Conservation (phyloP, 2,888 invertebrate genomes). For the Metacarcinus magister region DNA sequence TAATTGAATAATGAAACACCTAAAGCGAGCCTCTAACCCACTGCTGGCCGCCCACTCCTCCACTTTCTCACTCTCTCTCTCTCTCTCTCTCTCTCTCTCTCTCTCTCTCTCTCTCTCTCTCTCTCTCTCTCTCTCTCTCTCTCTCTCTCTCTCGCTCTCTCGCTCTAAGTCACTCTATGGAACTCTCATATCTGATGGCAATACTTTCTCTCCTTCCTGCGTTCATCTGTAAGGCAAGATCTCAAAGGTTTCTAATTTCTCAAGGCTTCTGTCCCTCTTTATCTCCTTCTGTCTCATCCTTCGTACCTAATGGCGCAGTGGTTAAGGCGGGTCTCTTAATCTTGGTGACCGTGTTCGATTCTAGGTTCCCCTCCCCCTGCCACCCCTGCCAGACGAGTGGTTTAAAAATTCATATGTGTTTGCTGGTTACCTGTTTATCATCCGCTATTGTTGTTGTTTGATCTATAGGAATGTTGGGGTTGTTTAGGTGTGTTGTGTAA, state of each 20-base stretch:
- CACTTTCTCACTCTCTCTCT: neutral
- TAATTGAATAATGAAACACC: conserved; percentile 63
- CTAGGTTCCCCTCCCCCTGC: neutral
- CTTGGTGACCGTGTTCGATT: neutral
- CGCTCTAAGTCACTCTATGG: neutral
- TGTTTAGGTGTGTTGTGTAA: too few relatives aligned
- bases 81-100: neutral
- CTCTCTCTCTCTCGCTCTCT: neutral
- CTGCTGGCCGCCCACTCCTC: neutral
- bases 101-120: neutral
- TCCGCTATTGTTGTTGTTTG: neutral
- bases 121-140: neutral
- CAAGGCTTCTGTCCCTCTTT: neutral
- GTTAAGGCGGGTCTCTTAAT: neutral
- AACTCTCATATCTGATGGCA: neutral
- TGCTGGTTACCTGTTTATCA: neutral
- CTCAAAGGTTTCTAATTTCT: neutral
- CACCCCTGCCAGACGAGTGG: neutral
- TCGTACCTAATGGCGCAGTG: neutral
- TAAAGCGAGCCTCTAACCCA: neutral
- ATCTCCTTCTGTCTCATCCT: neutral
- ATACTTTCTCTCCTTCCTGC: neutral
- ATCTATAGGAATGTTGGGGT: too few relatives aligned
- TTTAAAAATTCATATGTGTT: neutral
- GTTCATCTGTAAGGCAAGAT: neutral